phyloP scores from a whole-genome alignment of 2,113 vertebrate species.

The Hyla sarda region DNA sequence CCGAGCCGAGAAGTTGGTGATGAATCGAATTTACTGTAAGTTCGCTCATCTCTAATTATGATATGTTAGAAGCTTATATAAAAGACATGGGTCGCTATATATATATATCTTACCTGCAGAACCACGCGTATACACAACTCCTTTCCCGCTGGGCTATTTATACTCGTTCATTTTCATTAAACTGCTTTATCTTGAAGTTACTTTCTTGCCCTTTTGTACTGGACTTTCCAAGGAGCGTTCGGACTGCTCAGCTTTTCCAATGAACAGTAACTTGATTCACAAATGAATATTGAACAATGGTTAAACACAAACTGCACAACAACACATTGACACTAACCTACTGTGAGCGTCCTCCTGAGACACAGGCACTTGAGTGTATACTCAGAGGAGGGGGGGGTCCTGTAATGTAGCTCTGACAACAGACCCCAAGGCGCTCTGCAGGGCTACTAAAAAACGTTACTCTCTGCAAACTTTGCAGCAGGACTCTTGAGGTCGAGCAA shows the following conservation, averaged over 20 bases:
- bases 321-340: slow-evolving; percentile 19
- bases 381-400: neutral
- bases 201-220: slow-evolving; percentile 43
- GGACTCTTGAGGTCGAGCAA: neutral
- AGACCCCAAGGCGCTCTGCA: neutral
- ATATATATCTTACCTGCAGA: neutral
- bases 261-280: slow-evolving; percentile 25
- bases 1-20: too few species aligned
- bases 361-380: neutral
- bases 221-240: slow-evolving; percentile 61
- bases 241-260: slow-evolving; percentile 60
- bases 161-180: slow-evolving; percentile 34
- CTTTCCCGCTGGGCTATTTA: slow-evolving; percentile 53
- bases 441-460: neutral
- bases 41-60: too few species aligned
- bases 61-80: too few species aligned
- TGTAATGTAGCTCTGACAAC: neutral
- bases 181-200: slow-evolving; percentile 3
- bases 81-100: too few species aligned
- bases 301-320: neutral
- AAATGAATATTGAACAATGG: neutral
- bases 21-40: too few species aligned
- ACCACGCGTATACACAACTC: neutral
- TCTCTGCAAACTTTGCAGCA: neutral
- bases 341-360: neutral